Evolutionary conservation across 2,888 invertebrate genomes (phyloP), one percentile per base, ranked within the genome.

Genomic region (Napeogenes inachia): DNA sequence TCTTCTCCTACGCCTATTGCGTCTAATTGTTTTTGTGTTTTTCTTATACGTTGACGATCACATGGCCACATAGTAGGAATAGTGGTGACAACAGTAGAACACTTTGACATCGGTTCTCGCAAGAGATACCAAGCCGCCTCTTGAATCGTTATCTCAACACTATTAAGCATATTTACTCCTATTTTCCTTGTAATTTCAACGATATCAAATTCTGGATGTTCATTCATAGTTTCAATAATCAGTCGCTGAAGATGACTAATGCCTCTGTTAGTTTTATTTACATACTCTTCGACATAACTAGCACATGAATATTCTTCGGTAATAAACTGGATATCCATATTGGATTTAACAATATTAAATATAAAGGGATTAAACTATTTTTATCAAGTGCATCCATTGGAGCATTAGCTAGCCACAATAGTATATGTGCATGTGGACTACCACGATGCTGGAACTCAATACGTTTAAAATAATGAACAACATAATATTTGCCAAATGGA

Each of bases 241-340:
- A 76, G 21, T 21, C 75, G 57, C 70, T 77, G 76, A 61, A 85
- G 70, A 69, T 81, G 65, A 62, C 79, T 79, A n/a, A 80, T 60
- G 4, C 81, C 76, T 73, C 76, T 66, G 61, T 77, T 72, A 0
- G 73, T 67, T 71, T 85, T 84, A 65, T 83, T 83, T 0, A 82
- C 73, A 65, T 80, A 84, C 62, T 84, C 79, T 5, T 75, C 79
- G 3, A 87, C 76, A 62, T 82, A 83, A 5, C 72, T 64, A 2
- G 83, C 82, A 68, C 85, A 85, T 8, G 79, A 73, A 71, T 82
- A 81, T 68, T 83, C 81, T 3, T 85, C 84, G 4, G 65, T 63
- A 6, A 84, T 82, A 55, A 82, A 73, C 62, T 82, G 81, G 54
- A 84, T 63, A 65, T 83, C 79, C 35, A 56, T 71, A 55, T 80